These are phyloP conservation scores for Myodes glareolus DNA, from an alignment of 2,113 vertebrate genomes.

Conservation along the genomic window DNA sequence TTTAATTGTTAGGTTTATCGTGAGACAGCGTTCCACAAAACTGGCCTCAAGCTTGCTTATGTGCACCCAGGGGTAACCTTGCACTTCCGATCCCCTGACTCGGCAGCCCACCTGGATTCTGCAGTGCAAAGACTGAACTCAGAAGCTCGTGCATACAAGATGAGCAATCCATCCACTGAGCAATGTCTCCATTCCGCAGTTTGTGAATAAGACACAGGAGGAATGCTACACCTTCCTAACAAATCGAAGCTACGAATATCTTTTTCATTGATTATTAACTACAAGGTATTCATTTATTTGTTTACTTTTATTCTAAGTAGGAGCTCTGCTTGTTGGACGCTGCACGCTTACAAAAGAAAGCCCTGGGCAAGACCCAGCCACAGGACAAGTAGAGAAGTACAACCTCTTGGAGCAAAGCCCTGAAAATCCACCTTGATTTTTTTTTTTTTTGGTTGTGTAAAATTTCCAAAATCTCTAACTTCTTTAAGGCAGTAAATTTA, in stretches of 20 bases:
- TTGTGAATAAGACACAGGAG: neutral
- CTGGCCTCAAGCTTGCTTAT: neutral
- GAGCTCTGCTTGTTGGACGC: neutral
- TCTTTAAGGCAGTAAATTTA: neutral
- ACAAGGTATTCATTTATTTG: neutral
- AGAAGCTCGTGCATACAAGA: neutral
- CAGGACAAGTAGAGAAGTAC: neutral
- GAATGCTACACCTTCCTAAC: neutral
- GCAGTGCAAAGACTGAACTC: too few species aligned
- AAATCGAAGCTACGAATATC: neutral
- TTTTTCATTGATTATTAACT: neutral
- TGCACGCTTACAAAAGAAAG: neutral
- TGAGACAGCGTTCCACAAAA: neutral
- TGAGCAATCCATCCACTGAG: neutral
- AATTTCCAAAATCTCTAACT: slow-evolving; percentile 16
- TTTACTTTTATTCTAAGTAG: slow-evolving; percentile 13
- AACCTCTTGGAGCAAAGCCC: neutral
- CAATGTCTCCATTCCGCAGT: neutral
- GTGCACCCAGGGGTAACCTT: neutral
- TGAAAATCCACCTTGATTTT: neutral
- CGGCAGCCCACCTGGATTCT: neutral
- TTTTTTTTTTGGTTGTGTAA: neutral
- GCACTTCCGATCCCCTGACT: neutral
- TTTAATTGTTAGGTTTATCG: neutral
- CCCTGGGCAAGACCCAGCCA: neutral